These are phyloP conservation scores for Chloebia gouldiae DNA, from an alignment of 2,113 vertebrate genomes.

Conservation along the genomic window DNA sequence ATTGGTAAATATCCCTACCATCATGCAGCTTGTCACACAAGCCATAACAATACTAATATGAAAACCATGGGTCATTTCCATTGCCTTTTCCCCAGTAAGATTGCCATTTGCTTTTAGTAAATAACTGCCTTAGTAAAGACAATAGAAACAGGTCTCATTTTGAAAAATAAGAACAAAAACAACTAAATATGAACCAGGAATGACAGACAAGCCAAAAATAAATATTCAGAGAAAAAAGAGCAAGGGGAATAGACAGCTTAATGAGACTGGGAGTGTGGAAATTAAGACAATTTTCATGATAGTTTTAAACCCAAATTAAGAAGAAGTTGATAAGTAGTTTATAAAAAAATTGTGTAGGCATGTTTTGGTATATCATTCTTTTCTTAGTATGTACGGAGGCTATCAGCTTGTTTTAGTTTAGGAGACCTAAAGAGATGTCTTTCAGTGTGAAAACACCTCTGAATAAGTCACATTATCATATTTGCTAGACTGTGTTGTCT, in stretches of 20 bases:
- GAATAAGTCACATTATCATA: conserved; percentile 10
- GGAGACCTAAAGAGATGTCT: neutral
- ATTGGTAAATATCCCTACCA: neutral
- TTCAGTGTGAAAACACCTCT: neutral
- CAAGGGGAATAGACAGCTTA: neutral
- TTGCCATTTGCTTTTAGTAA: conserved; percentile 51
- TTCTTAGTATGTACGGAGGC: neutral
- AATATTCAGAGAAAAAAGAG: neutral
- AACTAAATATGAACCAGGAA: neutral
- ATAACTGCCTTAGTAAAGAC: neutral
- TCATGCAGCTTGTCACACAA: neutral
- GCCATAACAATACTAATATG: neutral
- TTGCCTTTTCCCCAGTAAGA: neutral
- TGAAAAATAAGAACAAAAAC: conserved; percentile 25
- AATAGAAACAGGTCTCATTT: conserved; percentile 19
- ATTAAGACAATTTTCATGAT: conserved; percentile 25
- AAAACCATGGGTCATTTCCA: neutral
- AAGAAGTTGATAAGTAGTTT: neutral
- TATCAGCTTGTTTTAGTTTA: neutral
- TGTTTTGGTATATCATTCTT: neutral
- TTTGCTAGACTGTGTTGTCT: conserved; percentile 6
- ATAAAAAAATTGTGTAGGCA: neutral
- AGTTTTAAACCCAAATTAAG: conserved; percentile 14
- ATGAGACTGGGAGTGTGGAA: neutral
- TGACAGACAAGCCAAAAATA: conserved; percentile 17